Percentiles rank a stretch among this genome's conserved stretches.
Evolutionary conservation across 2,888 invertebrate genomes (phyloP).

Genomic region (Oxyteleia sp.): DNA sequence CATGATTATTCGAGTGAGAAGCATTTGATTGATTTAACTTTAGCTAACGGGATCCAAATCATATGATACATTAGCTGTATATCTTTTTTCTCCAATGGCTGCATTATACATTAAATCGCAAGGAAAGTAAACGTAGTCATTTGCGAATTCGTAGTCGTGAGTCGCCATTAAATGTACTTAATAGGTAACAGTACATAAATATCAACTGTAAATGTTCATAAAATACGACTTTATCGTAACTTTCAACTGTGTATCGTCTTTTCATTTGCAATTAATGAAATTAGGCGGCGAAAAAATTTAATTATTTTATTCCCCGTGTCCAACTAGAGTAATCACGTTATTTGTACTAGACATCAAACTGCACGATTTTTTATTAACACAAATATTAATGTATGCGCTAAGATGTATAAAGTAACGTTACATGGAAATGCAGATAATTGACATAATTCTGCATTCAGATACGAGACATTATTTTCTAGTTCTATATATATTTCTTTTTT

Average conservation of each 20-base stretch:
- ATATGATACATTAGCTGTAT: slow-evolving; percentile 17
- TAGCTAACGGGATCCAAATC: slow-evolving; percentile 32
- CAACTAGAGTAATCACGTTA: slow-evolving; percentile 21
- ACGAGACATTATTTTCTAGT: slow-evolving; percentile 31
- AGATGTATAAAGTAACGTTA: background rate
- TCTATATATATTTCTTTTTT: slow-evolving; percentile 1
- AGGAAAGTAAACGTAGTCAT: background rate
- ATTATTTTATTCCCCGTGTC: slow-evolving; percentile 1
- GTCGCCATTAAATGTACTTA: too few relatives aligned
- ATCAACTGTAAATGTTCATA: too few relatives aligned
- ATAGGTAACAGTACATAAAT: too few relatives aligned
- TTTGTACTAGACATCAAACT: slow-evolving; percentile 18
- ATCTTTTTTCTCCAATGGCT: background rate
- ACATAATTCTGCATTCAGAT: slow-evolving; percentile 42
- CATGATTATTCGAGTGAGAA: slow-evolving; percentile 26
- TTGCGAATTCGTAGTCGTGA: too few relatives aligned
- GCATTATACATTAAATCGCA: background rate
- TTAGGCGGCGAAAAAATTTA: background rate
- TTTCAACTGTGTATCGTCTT: slow-evolving; percentile 7
- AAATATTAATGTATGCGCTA: slow-evolving; percentile 12
- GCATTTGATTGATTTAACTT: slow-evolving; percentile 49
- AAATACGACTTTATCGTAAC: slow-evolving; percentile 5
- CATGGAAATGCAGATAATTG: slow-evolving; percentile 53
- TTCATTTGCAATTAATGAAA: slow-evolving; percentile 15
- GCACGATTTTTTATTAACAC: slow-evolving; percentile 8